These are phyloP conservation scores for Caenorhabditis sulstoni DNA, from an alignment of 2,888 invertebrate genomes.

Conservation along the genomic window DNA sequence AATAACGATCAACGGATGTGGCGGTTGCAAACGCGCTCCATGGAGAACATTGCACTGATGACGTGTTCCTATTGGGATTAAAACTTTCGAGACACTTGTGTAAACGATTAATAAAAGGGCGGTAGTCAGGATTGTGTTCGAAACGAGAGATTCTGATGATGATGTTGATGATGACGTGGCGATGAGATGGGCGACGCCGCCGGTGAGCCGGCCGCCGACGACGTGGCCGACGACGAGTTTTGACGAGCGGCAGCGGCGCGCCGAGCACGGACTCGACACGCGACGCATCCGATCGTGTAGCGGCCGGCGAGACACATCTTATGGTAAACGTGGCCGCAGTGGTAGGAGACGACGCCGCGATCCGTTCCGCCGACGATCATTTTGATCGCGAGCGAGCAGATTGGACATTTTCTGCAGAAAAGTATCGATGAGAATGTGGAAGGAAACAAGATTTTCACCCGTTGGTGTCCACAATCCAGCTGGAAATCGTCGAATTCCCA, in stretches of 20 bases:
- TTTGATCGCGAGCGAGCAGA: conserved; percentile 64
- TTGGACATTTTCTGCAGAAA: conserved; percentile 65
- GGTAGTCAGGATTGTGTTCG: too few relatives aligned
- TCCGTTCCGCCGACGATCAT: conserved; percentile 60
- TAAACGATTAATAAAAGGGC: too few relatives aligned
- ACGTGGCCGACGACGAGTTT: conserved; percentile 22
- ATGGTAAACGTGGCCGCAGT: conserved; percentile 69
- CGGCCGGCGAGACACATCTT: conserved; percentile 59
- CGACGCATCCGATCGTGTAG: conserved; percentile 53
- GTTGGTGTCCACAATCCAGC: conserved; percentile 65
- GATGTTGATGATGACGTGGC: conserved; percentile 26
- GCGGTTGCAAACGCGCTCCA: conserved; percentile 29
- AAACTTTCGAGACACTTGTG: too few relatives aligned
- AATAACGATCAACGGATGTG: background rate
- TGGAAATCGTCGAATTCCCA: conserved; percentile 32
- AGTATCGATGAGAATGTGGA: background rate
- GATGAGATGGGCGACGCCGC: conserved; percentile 18
- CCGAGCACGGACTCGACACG: conserved; percentile 62
- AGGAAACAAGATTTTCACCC: conserved; percentile 39
- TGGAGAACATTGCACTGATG: background rate
- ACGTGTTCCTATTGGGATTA: background rate
- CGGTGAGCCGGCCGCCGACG: conserved; percentile 24
- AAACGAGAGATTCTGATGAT: background rate
- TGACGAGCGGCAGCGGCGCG: conserved; percentile 39
- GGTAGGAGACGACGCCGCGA: conserved; percentile 47